A percentile compares a stretch with the other conserved stretches of the same genome.
phyloP scores from a whole-genome alignment of 2,113 vertebrate genomes.

The Xenus cinereus region DNA sequence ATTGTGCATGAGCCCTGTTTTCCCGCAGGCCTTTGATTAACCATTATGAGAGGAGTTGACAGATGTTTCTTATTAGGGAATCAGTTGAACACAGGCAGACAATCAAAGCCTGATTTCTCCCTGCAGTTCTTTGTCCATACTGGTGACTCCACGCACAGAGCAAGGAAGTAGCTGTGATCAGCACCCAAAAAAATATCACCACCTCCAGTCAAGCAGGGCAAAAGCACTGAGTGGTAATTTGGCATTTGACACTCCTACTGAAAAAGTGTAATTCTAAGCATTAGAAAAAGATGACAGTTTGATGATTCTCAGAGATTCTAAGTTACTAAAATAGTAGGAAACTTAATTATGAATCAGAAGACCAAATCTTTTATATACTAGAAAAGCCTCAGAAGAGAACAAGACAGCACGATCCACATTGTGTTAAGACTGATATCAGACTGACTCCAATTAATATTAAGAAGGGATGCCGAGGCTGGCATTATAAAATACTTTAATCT shows the following conservation, averaged over 20 bases:
- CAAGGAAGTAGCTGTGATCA: neutral
- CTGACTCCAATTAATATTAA: neutral
- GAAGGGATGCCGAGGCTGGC: neutral
- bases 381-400: neutral
- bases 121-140: neutral
- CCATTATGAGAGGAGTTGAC: neutral
- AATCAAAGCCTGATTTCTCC: neutral
- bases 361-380: neutral
- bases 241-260: neutral
- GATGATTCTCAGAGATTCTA: neutral
- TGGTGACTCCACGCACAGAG: neutral
- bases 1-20: rapidly evolving
- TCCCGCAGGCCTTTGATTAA: neutral
- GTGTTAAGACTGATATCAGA: neutral
- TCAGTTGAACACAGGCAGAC: neutral
- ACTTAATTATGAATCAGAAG: neutral
- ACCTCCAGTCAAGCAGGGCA: neutral
- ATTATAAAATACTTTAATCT: neutral
- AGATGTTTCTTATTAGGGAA: neutral
- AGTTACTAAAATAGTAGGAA: neutral
- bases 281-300: neutral
- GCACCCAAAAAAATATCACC: neutral
- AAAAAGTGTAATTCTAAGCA: neutral
- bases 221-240: neutral
- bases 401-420: neutral